Evolutionary conservation across 2,797 vertebrate genomes (phyloP).

Genomic region (Streptopelia turtur): DNA sequence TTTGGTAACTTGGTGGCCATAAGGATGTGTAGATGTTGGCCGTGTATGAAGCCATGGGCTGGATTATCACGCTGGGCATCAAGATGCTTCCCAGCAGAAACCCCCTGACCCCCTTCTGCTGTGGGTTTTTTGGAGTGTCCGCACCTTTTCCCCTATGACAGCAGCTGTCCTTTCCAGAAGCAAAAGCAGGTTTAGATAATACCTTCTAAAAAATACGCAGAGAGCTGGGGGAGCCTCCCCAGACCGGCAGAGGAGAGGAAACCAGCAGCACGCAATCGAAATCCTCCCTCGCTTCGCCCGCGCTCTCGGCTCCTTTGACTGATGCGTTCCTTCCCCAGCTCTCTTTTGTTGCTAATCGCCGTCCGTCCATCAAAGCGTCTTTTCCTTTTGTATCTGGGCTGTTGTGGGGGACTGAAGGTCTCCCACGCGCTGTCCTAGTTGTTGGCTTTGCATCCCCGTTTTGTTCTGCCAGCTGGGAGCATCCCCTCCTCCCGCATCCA

Average conservation of each 20-base stretch:
- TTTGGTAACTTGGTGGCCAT: background rate
- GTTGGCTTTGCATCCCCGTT: background rate
- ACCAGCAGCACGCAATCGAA: background rate
- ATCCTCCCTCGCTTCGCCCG: background rate
- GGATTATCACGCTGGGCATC: background rate
- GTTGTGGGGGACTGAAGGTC: background rate
- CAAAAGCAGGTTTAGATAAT: background rate
- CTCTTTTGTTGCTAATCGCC: background rate
- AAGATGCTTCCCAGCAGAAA: background rate
- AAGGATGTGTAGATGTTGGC: accelerated
- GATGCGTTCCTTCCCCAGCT: background rate
- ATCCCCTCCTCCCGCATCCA: background rate
- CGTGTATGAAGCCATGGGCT: accelerated
- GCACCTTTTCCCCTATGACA: background rate
- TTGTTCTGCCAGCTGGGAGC: background rate
- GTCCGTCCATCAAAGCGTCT: background rate
- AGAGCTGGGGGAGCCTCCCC: background rate
- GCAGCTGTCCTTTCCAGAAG: background rate
- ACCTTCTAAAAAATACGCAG: background rate
- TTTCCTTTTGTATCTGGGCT: constrained; percentile 1
- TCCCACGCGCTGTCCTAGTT: background rate
- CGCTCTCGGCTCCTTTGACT: background rate
- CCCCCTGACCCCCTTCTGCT: background rate
- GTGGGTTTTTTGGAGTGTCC: background rate
- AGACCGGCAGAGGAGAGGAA: background rate